Evolutionary conservation across 2,888 invertebrate genomes (phyloP).

Genomic region (Anodontia alba): DNA sequence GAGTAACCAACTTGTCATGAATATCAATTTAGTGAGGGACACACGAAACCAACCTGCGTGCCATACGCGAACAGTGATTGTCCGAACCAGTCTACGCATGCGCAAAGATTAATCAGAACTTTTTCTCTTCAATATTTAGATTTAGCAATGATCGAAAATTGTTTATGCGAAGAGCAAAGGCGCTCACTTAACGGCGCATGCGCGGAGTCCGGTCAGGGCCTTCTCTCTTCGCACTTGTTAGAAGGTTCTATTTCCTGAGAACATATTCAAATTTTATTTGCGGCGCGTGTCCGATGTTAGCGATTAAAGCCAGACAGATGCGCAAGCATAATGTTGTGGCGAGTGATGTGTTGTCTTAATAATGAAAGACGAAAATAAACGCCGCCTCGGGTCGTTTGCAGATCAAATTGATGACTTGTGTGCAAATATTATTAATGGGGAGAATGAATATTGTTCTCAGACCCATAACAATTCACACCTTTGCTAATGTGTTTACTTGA

Average conservation of each 20-base stretch:
- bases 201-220: no score
- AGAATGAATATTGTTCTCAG: neutral
- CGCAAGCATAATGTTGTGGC: slow-evolving; percentile 52
- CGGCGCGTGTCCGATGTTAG: slow-evolving; percentile 59
- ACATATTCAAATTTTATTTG: slow-evolving; percentile 54
- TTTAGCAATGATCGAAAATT: no score
- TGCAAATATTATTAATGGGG: slow-evolving; percentile 22
- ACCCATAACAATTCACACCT: no score
- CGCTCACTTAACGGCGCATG: no score
- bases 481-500: no score
- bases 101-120: no score
- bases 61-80: no score
- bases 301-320: slow-evolving; percentile 56
- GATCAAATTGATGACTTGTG: slow-evolving; percentile 34
- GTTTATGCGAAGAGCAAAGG: no score
- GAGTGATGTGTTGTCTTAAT: slow-evolving; percentile 25
- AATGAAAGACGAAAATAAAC: slow-evolving; percentile 26
- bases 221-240: no score
- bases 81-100: no score
- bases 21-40: slow-evolving; percentile 44
- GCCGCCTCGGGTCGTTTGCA: slow-evolving; percentile 28
- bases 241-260: no score
- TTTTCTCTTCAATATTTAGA: no score
- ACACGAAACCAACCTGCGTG: neutral
- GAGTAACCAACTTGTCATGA: slow-evolving; percentile 43